Percentiles rank a stretch among this genome's conserved stretches.
Conservation (phyloP, 2,888 invertebrate species). For the Pachycephus smyrnensis region DNA sequence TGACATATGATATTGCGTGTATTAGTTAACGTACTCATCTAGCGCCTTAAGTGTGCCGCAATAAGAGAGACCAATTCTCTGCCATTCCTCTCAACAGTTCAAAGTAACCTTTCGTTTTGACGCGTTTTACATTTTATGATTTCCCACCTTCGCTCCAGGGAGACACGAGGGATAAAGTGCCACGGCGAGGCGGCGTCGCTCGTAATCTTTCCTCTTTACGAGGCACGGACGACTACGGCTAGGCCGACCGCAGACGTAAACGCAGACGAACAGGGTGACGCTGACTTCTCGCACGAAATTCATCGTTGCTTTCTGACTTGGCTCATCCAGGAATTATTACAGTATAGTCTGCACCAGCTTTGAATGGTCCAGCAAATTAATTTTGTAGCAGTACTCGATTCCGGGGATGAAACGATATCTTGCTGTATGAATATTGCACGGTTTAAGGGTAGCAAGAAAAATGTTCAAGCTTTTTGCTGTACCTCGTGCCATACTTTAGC, state of each 20-base stretch:
- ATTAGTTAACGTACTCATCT: no score
- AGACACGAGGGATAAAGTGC: constrained; percentile 41
- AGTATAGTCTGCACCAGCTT: background rate
- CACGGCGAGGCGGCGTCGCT: constrained; percentile 51
- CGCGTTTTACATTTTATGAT: background rate
- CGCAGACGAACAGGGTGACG: background rate
- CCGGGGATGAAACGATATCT: background rate
- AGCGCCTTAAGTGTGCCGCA: background rate
- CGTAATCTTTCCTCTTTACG: constrained; percentile 66
- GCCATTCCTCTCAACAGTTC: background rate
- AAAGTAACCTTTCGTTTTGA: background rate
- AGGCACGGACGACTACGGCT: constrained; percentile 58
- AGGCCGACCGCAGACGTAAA: constrained; percentile 59
- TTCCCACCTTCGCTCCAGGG: constrained; percentile 17
- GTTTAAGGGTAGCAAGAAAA: background rate
- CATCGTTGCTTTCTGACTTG: constrained; percentile 7
- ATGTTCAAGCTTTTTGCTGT: background rate
- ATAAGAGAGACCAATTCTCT: background rate
- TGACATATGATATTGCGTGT: background rate
- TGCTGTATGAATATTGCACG: background rate
- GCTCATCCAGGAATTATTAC: background rate
- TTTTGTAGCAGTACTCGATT: background rate
- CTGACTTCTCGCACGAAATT: constrained; percentile 14
- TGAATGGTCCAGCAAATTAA: background rate
- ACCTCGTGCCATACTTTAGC: background rate